Percentiles rank a stretch among this genome's conserved stretches.
These are phyloP conservation scores for Pycnonotus jocosus DNA, from an alignment of 2,113 vertebrate species.

Conservation along the genomic window DNA sequence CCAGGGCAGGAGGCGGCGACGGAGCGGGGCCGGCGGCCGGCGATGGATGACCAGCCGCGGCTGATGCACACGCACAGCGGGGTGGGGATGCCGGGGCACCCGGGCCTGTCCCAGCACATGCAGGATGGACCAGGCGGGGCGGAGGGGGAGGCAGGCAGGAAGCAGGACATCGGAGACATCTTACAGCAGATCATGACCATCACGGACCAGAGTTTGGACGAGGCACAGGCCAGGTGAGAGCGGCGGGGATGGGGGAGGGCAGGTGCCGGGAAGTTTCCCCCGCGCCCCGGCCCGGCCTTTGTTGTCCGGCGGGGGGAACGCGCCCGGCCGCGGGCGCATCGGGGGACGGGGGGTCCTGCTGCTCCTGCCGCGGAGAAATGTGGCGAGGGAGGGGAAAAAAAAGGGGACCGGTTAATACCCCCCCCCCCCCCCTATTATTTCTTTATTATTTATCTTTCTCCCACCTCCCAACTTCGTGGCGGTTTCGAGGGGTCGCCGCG, in stretches of 20 bases:
- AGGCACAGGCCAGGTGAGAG: constrained; percentile 95
- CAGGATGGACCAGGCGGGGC: constrained; percentile 85
- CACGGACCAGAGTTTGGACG: constrained; percentile 98
- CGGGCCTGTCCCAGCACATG: constrained; percentile 93
- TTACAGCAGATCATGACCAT: constrained; percentile 99
- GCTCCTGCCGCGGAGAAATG: neutral
- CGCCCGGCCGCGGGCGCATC: neutral
- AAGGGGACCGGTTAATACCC: neutral
- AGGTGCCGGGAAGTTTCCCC: constrained; percentile 19
- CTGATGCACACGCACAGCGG: constrained; percentile 93
- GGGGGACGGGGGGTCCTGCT: neutral
- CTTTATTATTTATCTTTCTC: neutral
- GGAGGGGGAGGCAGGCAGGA: constrained; percentile 89
- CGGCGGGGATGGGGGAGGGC: neutral
- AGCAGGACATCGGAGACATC: constrained; percentile 99
- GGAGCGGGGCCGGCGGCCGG: constrained; percentile 56
- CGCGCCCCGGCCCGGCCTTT: constrained; percentile 25
- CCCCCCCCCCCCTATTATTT: neutral
- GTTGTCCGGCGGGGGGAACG: constrained; percentile 33
- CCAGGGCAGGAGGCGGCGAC: constrained; percentile 29
- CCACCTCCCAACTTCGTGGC: neutral
- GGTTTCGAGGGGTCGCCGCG: neutral
- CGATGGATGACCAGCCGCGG: constrained; percentile 95
- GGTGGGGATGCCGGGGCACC: constrained; percentile 92
- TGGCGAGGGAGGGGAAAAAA: too few species aligned